phyloP scores from a whole-genome alignment of 2,888 invertebrate species.

The Anagyrus pseudococci region DNA sequence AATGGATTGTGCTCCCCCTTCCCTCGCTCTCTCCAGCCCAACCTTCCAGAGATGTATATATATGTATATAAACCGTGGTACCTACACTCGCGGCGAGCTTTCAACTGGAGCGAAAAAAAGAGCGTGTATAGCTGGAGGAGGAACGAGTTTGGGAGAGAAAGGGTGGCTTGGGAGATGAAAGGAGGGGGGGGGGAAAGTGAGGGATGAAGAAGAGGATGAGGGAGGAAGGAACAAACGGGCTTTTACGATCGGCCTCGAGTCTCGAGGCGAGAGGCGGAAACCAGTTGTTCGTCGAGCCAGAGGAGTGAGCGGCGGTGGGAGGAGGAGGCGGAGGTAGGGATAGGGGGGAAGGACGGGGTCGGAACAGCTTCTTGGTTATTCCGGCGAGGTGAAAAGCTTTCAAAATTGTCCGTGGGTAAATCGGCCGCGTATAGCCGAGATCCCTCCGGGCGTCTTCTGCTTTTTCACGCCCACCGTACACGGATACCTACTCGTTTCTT shows the following conservation, averaged over 20 bases:
- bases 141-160: too few species aligned
- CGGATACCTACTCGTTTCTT: too few species aligned
- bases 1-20: constrained; percentile 57
- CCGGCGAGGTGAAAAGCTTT: constrained; percentile 11
- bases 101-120: constrained; percentile 32
- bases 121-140: constrained; percentile 32
- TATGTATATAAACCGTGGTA: constrained; percentile 24
- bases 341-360: too few species aligned
- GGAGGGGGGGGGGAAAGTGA: neutral
- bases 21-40: too few species aligned
- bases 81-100: neutral
- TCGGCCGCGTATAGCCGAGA: constrained; percentile 11
- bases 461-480: too few species aligned
- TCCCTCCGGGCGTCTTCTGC: too few species aligned
- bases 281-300: neutral
- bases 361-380: constrained; percentile 24
- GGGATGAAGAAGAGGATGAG: too few species aligned
- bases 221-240: neutral
- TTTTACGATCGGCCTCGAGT: constrained; percentile 14
- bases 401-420: constrained; percentile 20
- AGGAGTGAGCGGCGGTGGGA: neutral
- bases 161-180: neutral
- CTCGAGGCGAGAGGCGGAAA: neutral
- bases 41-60: constrained; percentile 46
- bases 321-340: neutral